These are phyloP conservation scores for Sebastes miniatus DNA, from an alignment of 2,797 vertebrate genomes.

Conservation along the genomic window DNA sequence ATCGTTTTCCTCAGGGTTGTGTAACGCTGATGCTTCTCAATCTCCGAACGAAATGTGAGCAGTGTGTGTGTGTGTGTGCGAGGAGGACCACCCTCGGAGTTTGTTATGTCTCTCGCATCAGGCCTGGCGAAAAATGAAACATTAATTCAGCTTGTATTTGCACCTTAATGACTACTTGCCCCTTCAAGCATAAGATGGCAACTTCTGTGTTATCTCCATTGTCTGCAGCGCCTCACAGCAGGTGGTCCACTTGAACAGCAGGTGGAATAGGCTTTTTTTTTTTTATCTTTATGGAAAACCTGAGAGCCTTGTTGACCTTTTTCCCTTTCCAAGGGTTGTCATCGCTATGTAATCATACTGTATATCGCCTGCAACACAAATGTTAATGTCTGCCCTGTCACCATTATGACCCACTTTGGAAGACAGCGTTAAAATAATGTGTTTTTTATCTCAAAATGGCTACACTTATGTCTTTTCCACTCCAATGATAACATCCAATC, in stretches of 20 bases:
- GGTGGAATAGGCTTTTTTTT: slow-evolving; percentile 31
- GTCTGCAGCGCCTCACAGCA: slow-evolving; percentile 23
- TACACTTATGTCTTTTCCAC: slow-evolving; percentile 9
- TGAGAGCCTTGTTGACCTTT: slow-evolving; percentile 62
- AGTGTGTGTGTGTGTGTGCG: neutral
- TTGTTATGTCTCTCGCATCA: slow-evolving; percentile 29
- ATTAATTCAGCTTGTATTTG: slow-evolving; percentile 58
- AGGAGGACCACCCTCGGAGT: slow-evolving; percentile 16
- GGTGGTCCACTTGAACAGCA: slow-evolving; percentile 33
- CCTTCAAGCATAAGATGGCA: slow-evolving; percentile 35
- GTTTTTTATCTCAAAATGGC: slow-evolving; percentile 35
- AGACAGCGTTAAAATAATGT: slow-evolving; percentile 35
- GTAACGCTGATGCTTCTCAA: neutral
- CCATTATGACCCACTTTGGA: slow-evolving; percentile 6
- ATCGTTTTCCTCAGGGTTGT: neutral
- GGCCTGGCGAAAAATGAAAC: slow-evolving; percentile 28
- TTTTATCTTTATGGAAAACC: slow-evolving; percentile 38
- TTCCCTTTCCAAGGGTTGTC: slow-evolving; percentile 29
- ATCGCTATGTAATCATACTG: slow-evolving; percentile 41
- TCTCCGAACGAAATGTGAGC: slow-evolving; percentile 6
- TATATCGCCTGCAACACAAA: slow-evolving; percentile 25
- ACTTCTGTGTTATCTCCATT: slow-evolving; percentile 26
- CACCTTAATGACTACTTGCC: slow-evolving; percentile 52
- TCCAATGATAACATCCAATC: neutral
- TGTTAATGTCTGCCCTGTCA: slow-evolving; percentile 36